phyloP scores from a whole-genome alignment of 2,797 vertebrate genomes.

The Graptemys geographica region DNA sequence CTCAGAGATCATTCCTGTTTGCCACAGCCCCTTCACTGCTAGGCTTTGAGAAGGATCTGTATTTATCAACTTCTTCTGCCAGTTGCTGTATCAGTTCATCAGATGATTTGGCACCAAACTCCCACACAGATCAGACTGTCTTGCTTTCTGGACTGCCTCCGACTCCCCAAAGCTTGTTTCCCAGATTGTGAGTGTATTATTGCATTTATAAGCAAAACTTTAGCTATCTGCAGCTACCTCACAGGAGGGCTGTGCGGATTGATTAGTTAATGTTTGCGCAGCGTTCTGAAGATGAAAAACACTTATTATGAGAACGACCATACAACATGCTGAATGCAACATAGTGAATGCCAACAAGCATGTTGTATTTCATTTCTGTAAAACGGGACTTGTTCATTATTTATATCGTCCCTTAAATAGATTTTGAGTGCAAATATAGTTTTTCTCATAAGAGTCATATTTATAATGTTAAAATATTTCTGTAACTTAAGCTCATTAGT shows the following conservation, averaged over 20 bases:
- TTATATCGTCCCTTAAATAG: neutral
- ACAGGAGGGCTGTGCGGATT: neutral
- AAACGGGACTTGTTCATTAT: neutral
- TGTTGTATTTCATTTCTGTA: neutral
- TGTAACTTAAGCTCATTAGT: neutral
- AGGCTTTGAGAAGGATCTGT: neutral
- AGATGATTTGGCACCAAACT: neutral
- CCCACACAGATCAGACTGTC: neutral
- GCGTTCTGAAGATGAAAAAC: neutral
- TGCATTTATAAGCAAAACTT: neutral
- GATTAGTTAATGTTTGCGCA: no score
- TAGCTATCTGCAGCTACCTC: fast-evolving
- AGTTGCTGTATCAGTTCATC: neutral
- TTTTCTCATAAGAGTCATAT: neutral
- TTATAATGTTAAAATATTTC: neutral
- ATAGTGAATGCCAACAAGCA: neutral
- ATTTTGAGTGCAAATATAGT: neutral
- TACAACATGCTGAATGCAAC: neutral
- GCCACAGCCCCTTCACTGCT: neutral
- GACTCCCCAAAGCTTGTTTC: neutral
- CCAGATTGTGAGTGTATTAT: neutral
- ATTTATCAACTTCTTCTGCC: neutral
- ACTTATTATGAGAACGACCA: neutral
- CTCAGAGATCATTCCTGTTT: neutral
- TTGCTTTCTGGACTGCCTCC: neutral